phyloP scores from a whole-genome alignment of 1,140 invertebrate species.

The Mizuhopecten yessoensis region DNA sequence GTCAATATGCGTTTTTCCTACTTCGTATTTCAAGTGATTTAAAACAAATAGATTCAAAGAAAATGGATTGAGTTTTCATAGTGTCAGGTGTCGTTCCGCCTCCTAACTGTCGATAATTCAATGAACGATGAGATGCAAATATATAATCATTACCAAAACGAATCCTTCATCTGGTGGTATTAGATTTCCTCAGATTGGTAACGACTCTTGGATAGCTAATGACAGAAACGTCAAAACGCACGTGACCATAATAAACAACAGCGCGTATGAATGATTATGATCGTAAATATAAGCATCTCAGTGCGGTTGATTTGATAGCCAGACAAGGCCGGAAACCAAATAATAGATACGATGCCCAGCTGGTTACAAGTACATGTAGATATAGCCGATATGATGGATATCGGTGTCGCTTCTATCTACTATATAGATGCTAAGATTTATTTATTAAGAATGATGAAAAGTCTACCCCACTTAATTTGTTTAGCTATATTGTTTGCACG shows the following conservation, averaged over 20 bases:
- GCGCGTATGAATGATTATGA: not conserved
- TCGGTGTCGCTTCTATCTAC: too few relatives aligned
- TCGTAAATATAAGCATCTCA: constrained; percentile 30
- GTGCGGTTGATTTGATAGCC: not conserved
- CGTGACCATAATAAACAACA: constrained; percentile 33
- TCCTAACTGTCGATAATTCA: not conserved
- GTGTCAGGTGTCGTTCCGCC: not conserved
- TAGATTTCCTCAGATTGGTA: not conserved
- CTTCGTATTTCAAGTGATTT: not conserved
- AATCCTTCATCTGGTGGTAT: not conserved
- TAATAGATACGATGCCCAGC: not conserved
- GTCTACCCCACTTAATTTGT: too few relatives aligned
- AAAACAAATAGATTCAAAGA: not conserved
- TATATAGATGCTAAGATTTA: too few relatives aligned
- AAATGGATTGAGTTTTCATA: not conserved
- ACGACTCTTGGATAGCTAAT: not conserved
- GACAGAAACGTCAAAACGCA: constrained; percentile 15
- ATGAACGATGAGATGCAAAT: not conserved
- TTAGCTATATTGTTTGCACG: too few relatives aligned
- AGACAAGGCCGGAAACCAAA: not conserved
- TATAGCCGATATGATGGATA: too few relatives aligned
- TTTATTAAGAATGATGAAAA: too few relatives aligned
- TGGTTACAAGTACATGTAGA: not conserved
- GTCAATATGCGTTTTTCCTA: not conserved
- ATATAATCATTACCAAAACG: not conserved